Percentiles rank a stretch among this genome's conserved stretches.
Evolutionary conservation across 2,797 vertebrate species (phyloP).

Genomic region (Loriculus beryllinus): DNA sequence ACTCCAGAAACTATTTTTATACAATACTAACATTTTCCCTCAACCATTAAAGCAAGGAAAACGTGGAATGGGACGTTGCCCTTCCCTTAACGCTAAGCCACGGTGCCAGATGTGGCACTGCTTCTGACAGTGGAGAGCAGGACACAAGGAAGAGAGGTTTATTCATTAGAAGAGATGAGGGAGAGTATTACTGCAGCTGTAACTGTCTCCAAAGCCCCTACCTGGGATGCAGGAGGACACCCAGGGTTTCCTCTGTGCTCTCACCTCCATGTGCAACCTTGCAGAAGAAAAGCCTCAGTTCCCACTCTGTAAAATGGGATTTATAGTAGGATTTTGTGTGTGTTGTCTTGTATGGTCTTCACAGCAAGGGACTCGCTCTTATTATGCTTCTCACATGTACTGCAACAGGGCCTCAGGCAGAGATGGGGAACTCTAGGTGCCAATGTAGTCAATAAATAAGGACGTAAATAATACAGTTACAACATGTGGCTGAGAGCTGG

Average conservation of each 20-base stretch:
- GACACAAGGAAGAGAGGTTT: neutral
- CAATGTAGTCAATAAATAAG: conserved; percentile 59
- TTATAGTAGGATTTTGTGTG: neutral
- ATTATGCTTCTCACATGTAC: neutral
- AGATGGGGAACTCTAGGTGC: conserved; percentile 29
- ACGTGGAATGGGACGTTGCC: neutral
- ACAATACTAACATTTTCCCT: conserved; percentile 26
- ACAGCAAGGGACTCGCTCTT: neutral
- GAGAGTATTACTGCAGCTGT: neutral
- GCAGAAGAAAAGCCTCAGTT: neutral
- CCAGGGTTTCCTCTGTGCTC: neutral
- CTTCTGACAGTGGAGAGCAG: neutral
- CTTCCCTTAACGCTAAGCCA: neutral
- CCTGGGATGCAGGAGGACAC: neutral
- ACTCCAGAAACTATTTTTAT: conserved; percentile 8
- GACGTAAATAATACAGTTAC: conserved; percentile 48
- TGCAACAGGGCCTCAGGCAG: neutral
- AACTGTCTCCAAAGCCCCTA: neutral
- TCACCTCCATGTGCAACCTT: neutral
- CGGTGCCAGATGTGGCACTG: neutral
- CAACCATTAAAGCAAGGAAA: neutral
- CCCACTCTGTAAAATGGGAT: neutral
- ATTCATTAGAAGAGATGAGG: neutral
- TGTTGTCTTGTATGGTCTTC: neutral
- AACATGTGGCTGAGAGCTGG: conserved; percentile 44